Percentiles rank a stretch among this genome's conserved stretches.
Evolutionary conservation across 2,888 invertebrate species (phyloP).

Genomic region (Cinara cedri): DNA sequence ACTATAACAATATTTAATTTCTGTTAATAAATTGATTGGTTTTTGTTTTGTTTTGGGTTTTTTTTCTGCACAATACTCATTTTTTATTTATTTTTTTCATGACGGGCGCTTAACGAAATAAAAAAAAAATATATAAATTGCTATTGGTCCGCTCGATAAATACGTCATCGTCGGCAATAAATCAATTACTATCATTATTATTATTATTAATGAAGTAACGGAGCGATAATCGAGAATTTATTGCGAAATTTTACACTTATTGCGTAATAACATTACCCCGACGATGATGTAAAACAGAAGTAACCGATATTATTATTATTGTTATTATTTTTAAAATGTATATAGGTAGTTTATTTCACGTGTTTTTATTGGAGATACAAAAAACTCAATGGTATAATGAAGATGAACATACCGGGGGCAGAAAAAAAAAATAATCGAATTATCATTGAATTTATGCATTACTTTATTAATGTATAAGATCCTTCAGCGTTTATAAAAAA

Average conservation of each 20-base stretch:
- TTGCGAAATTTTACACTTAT: not conserved
- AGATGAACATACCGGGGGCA: not conserved
- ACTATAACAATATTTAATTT: no score
- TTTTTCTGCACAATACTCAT: not conserved
- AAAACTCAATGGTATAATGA: no score
- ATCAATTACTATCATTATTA: conserved; percentile 28
- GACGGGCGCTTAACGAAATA: not conserved
- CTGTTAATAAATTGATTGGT: no score
- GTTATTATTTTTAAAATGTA: not conserved
- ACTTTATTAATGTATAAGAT: not conserved
- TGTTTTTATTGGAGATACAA: conserved; percentile 24
- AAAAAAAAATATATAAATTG: not conserved
- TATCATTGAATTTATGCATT: conserved; percentile 1
- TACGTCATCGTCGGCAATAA: not conserved
- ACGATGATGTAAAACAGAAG: conserved; percentile 3
- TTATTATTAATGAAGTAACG: conserved; percentile 12
- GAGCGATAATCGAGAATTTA: not conserved
- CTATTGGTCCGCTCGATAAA: not conserved
- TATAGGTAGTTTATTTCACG: not conserved
- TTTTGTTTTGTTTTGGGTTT: no score
- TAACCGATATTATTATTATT: not conserved
- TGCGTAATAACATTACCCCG: conserved; percentile 1
- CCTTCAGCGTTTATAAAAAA: not conserved
- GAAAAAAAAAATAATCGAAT: not conserved
- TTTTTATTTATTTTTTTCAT: not conserved